A percentile compares a stretch with the other conserved stretches of the same genome.
Evolutionary conservation across 1,140 invertebrate genomes (phyloP).

Genomic region (Zeugodacus cucurbitae): DNA sequence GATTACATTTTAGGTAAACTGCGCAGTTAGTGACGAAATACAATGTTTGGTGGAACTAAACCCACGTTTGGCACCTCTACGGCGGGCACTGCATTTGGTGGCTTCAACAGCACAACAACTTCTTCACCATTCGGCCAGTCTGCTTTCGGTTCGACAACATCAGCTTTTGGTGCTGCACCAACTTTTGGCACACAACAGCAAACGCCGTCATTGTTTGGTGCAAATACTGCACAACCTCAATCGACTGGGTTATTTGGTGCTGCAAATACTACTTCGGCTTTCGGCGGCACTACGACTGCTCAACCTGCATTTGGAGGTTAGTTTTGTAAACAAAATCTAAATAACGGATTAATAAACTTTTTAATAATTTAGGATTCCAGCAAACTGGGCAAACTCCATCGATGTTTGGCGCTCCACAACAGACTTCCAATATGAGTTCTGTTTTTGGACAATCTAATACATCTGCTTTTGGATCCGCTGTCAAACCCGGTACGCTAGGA

Average conservation of each 20-base stretch:
- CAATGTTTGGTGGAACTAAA: conserved; percentile 58
- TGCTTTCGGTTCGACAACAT: conserved; percentile 61
- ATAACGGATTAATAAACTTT: background rate
- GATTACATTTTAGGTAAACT: background rate
- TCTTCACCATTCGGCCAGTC: conserved; percentile 59
- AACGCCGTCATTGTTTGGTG: conserved; percentile 65
- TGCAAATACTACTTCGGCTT: conserved; percentile 63
- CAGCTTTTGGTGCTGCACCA: conserved; percentile 59
- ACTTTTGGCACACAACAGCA: conserved; percentile 61
- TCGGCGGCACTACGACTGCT: conserved; percentile 68
- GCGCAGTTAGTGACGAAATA: background rate
- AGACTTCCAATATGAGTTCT: conserved; percentile 49
- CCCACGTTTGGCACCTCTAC: conserved; percentile 46
- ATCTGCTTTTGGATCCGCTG: conserved; percentile 72
- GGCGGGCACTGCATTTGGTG: conserved; percentile 54
- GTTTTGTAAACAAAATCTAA: conserved; percentile 38
- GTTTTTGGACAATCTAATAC: conserved; percentile 70
- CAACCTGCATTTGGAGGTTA: conserved; percentile 67
- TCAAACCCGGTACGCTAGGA: conserved; percentile 70
- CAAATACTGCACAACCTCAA: conserved; percentile 63
- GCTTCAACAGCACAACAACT: conserved; percentile 54
- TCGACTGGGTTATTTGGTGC: conserved; percentile 67
- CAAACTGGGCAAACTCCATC: conserved; percentile 58
- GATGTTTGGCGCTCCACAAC: conserved; percentile 56
- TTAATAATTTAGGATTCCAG: conserved; percentile 50